Evolutionary conservation across 2,113 vertebrate genomes (phyloP).

Genomic region (Tauraco erythrolophus): DNA sequence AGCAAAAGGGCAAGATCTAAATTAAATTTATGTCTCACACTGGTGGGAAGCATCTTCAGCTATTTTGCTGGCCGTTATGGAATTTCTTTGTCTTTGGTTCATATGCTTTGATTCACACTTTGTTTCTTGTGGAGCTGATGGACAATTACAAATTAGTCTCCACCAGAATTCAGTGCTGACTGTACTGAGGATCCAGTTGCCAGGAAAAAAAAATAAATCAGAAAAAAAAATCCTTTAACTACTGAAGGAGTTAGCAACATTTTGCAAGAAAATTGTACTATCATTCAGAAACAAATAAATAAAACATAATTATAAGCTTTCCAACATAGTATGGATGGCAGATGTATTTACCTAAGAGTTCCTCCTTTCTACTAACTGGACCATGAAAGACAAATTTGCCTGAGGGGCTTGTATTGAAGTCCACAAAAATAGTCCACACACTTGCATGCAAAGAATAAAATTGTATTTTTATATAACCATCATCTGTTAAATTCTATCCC

Average conservation of each 20-base stretch:
- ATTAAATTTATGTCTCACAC: constrained; percentile 30
- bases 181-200: not conserved
- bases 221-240: constrained; percentile 33
- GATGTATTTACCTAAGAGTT: constrained; percentile 60
- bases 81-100: constrained; percentile 60
- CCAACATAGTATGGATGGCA: not conserved
- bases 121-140: constrained; percentile 41
- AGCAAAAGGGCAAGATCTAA: constrained; percentile 32
- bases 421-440: not conserved
- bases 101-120: constrained; percentile 60
- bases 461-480: constrained; percentile 5
- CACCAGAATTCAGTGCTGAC: constrained; percentile 12
- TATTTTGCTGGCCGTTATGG: not conserved
- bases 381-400: not conserved
- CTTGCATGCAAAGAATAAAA: constrained; percentile 29
- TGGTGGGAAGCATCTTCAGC: constrained; percentile 46
- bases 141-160: constrained; percentile 59
- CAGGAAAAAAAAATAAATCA: constrained; percentile 58
- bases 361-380: not conserved
- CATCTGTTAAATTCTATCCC: not conserved
- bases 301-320: not conserved
- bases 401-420: not conserved
- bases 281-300: constrained; percentile 31
- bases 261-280: not conserved
- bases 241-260: constrained; percentile 9